A percentile compares a stretch with the other conserved stretches of the same genome.
Conservation (phyloP, 2,113 vertebrate species). For the Manacus vitellinus region DNA sequence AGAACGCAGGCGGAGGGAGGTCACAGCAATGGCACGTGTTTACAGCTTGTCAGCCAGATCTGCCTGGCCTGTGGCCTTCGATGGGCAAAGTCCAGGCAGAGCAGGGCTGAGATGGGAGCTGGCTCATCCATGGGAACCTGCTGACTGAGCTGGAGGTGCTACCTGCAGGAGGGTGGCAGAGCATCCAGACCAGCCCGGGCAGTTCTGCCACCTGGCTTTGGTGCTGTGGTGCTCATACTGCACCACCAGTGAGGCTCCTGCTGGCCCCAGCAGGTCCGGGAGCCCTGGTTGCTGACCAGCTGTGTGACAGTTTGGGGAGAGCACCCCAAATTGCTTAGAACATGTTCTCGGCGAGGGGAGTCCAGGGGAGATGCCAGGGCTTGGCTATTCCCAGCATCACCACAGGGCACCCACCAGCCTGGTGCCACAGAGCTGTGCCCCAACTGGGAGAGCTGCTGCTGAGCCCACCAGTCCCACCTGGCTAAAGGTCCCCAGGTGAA, state of each 20-base stretch:
- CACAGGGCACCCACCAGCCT: fast-evolving
- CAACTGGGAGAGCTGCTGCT: neutral
- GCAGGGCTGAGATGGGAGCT: neutral
- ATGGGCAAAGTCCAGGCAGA: neutral
- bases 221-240: fast-evolving
- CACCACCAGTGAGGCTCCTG: neutral
- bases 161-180: neutral
- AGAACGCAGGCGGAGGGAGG: fast-evolving
- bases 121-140: neutral
- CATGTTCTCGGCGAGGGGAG: fast-evolving
- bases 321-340: neutral
- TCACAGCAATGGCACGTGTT: fast-evolving
- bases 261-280: neutral
- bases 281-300: neutral
- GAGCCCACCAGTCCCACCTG: fast-evolving
- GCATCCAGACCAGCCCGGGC: fast-evolving
- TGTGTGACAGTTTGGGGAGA: neutral
- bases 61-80: neutral
- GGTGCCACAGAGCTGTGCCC: neutral
- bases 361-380: fast-evolving
- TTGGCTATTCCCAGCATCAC: neutral
- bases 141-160: neutral
- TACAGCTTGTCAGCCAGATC: neutral
- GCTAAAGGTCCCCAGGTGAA: neutral
- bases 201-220: fast-evolving